A percentile compares a stretch with the other conserved stretches of the same genome.
Conservation (phyloP, 2,888 invertebrate species). For the Orthosia incerta region DNA sequence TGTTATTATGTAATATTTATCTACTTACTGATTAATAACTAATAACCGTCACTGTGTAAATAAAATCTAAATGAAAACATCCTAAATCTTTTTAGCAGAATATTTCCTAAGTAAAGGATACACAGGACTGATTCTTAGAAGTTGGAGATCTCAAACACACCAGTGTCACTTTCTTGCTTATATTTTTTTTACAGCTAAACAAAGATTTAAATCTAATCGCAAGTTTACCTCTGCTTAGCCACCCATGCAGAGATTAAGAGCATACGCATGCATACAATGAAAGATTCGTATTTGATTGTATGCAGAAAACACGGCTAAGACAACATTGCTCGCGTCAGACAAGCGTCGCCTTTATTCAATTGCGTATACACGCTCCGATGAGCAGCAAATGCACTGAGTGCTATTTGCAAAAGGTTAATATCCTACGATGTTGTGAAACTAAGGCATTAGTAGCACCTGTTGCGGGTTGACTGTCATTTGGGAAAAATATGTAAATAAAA, state of each 20-base stretch:
- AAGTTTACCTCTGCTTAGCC: slow-evolving; percentile 7
- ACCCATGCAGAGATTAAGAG: slow-evolving; percentile 33
- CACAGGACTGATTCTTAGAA: no score
- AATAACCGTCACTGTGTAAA: background rate
- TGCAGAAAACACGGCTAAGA: slow-evolving; percentile 28
- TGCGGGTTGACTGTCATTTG: slow-evolving; percentile 6
- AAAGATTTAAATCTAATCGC: background rate
- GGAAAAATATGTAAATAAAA: background rate
- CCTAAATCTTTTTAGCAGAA: no score
- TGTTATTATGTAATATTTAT: background rate
- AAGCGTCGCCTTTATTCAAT: slow-evolving; percentile 54
- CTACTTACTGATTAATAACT: background rate
- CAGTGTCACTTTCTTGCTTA: background rate
- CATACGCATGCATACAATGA: no score
- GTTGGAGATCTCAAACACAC: no score
- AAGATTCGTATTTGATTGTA: slow-evolving; percentile 16
- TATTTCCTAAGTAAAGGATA: no score
- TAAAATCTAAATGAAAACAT: no score
- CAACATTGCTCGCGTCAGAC: slow-evolving; percentile 42
- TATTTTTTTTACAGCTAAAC: background rate
- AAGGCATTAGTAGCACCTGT: slow-evolving; percentile 15
- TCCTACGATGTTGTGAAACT: slow-evolving; percentile 56
- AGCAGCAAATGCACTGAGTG: slow-evolving; percentile 47
- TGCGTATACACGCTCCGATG: slow-evolving; percentile 61
- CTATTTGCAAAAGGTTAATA: slow-evolving; percentile 64